Base-by-base conservation (phyloP, 2,113 vertebrate species). In the Ursus arctos region DNA sequence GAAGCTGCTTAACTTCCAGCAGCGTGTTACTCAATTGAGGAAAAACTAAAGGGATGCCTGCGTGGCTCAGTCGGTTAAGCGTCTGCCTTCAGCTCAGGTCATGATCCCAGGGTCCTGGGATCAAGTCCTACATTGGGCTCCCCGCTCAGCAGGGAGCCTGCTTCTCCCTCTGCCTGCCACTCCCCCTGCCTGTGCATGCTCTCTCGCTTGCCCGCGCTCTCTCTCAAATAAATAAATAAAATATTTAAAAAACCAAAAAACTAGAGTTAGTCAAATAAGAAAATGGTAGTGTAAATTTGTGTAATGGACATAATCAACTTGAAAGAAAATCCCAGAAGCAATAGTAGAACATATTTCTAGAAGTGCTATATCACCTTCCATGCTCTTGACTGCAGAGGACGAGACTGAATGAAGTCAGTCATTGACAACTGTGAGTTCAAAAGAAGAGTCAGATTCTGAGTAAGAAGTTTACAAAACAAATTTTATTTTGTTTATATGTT, bases 221-320 rank as follows among this genome's bases (percentile, higher is more conserved):
- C 61, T 63, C 61, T 65, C 63, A 14, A 31, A 65, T 65, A 65
- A 65, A 31, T 65, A 65, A 43, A 43, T 43, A 43, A 43, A 43
- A 43, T 43, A 43, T 43, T 43, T 43, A 43, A 24, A 72, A n/a
- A 43, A 91, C 31, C 67, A 16, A 92, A 93, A 83, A 31, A 26
- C 28, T 51, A 83, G 4, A 86, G 49, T 82, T 81, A 79, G 18
- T 69, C 87, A 94, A 59, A 40, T 43, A 83, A 94, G 49, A 92
- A 95, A 91, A 94, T n/a, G 14, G 28, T 28, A 61, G 33, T 80
- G 7, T 31, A 96, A 94, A 92, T n/a, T 63, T 96, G 18, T 21
- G 1, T 57, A 96, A 85, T 1, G 33, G 76, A 77, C 15, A 63
- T 28, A 33, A 89, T 36, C 43, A 57, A 43, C 59, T 59, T 88